Evolutionary conservation across 2,888 invertebrate species (phyloP).

Genomic region (Lycaena phlaeas): DNA sequence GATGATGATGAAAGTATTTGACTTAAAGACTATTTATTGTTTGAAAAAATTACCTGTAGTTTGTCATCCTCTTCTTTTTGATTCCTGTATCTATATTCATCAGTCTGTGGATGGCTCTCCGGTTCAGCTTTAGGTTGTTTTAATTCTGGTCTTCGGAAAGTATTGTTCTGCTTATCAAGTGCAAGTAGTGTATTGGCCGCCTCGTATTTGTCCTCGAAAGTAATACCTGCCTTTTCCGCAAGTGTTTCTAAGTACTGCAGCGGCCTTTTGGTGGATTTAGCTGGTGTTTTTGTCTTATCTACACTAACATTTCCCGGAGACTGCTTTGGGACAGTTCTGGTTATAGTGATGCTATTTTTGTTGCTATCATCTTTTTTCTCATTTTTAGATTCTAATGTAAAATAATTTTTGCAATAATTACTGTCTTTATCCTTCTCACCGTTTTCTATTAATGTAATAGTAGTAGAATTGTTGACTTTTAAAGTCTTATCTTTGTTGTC

Average conservation of each 20-base stretch:
- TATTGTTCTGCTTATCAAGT: slow-evolving; percentile 76
- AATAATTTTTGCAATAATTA: slow-evolving; percentile 55
- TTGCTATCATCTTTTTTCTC: slow-evolving; percentile 62
- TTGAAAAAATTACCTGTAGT: slow-evolving; percentile 41
- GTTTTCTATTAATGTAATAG: slow-evolving; percentile 59
- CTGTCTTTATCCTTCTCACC: slow-evolving; percentile 56
- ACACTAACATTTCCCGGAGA: slow-evolving; percentile 37
- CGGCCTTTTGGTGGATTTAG: slow-evolving; percentile 49
- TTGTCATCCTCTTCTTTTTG: slow-evolving; percentile 66
- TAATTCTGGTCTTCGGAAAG: slow-evolving; percentile 50
- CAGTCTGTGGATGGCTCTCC: slow-evolving; percentile 42
- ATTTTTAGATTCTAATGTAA: slow-evolving; percentile 55
- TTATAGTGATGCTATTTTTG: slow-evolving; percentile 68
- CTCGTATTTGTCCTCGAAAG: slow-evolving; percentile 83
- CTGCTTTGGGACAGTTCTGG: slow-evolving; percentile 51
- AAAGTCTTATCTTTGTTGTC: slow-evolving; percentile 56
- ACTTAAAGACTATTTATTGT: too few species aligned
- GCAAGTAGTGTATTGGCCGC: slow-evolving; percentile 77
- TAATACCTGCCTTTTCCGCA: slow-evolving; percentile 82
- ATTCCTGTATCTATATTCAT: slow-evolving; percentile 54
- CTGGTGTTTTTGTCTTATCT: slow-evolving; percentile 43
- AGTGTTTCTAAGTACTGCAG: slow-evolving; percentile 81
- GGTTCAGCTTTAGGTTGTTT: slow-evolving; percentile 55
- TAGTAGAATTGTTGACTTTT: slow-evolving; percentile 61
- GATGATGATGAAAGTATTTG: too few species aligned